Conservation (phyloP, 2,797 vertebrate species). For the Aselliscus stoliczkanus region DNA sequence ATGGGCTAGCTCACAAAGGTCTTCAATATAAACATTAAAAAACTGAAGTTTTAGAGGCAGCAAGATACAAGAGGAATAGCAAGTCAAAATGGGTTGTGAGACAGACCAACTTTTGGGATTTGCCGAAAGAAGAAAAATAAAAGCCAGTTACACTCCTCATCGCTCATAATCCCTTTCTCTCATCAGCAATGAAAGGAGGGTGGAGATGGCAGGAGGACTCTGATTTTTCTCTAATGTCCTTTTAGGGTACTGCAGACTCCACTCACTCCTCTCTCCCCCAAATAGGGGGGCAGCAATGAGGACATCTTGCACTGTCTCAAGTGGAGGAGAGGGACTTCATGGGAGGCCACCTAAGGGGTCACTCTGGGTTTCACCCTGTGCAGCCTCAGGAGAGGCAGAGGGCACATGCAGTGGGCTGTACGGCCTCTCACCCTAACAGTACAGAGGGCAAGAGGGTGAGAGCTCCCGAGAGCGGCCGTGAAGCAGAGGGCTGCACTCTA, state of each 20-base stretch:
- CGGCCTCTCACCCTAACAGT: neutral
- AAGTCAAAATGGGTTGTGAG: neutral
- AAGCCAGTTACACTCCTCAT: neutral
- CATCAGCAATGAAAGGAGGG: neutral
- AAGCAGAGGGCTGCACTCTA: accelerated
- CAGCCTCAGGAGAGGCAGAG: neutral
- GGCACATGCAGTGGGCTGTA: accelerated
- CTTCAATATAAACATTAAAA: neutral
- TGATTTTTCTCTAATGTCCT: neutral
- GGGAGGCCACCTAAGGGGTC: neutral
- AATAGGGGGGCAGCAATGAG: neutral
- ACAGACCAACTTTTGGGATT: neutral
- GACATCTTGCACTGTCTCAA: neutral
- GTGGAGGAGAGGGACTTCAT: neutral
- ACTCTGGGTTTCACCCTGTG: too few species aligned
- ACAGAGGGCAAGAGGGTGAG: neutral
- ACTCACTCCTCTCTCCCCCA: neutral
- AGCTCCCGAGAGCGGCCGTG: accelerated
- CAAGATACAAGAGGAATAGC: neutral
- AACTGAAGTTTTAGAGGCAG: neutral
- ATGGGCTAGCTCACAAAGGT: neutral
- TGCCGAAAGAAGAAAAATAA: neutral
- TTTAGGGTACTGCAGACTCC: neutral
- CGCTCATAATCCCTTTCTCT: neutral
- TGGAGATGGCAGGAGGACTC: neutral